A percentile compares a stretch with the other conserved stretches of the same genome.
phyloP scores from a whole-genome alignment of 2,113 vertebrate genomes.

The Anoplopoma fimbria region DNA sequence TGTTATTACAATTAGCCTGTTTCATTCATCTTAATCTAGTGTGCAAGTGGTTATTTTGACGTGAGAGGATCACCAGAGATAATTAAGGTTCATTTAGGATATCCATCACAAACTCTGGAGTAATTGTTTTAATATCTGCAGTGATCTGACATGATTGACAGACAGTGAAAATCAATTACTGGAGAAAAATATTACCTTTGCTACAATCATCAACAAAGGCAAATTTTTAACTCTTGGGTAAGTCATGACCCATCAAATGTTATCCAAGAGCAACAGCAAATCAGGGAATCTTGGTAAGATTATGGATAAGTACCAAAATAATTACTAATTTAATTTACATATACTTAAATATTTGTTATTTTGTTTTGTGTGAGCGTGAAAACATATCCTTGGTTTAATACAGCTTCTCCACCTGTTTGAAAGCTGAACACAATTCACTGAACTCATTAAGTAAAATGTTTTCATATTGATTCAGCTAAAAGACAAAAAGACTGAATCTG shows the following conservation, averaged over 20 bases:
- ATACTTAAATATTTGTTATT: neutral
- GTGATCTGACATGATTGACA: neutral
- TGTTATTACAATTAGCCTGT: neutral
- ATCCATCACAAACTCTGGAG: neutral
- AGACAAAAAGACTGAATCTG: neutral
- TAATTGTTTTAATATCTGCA: neutral
- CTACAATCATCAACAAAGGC: neutral
- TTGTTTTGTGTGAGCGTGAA: neutral
- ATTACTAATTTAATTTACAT: neutral
- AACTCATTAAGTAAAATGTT: neutral
- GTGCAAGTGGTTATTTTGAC: neutral
- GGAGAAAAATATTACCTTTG: neutral
- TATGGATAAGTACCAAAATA: neutral
- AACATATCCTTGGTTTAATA: neutral
- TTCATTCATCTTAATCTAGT: neutral
- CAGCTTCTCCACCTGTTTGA: neutral
- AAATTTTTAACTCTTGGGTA: constrained; percentile 10
- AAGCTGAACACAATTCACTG: neutral
- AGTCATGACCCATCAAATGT: neutral
- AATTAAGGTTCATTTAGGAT: neutral
- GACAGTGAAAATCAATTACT: neutral
- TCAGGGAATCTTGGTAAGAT: neutral
- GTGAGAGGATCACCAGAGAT: neutral
- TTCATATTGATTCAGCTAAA: neutral
- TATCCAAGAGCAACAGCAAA: neutral